Conservation (phyloP, 2,797 vertebrate species). For the Nothura maculosa region DNA sequence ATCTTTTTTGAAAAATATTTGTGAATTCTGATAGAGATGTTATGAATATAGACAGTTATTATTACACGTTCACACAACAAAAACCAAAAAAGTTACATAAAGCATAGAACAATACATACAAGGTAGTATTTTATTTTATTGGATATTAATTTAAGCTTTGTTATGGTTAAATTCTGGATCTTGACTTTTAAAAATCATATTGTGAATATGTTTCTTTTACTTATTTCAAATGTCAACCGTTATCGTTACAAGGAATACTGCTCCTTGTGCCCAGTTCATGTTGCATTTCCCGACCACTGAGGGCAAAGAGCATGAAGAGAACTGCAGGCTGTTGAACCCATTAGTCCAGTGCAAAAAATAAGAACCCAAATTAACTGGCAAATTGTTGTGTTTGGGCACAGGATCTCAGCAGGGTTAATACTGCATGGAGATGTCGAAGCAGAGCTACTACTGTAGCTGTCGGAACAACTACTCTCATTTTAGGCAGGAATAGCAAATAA, state of each 20-base stretch:
- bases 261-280: neutral
- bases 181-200: neutral
- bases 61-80: neutral
- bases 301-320: neutral
- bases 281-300: neutral
- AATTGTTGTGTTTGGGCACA: neutral
- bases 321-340: neutral
- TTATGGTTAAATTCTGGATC: neutral
- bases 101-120: neutral
- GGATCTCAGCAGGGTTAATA: neutral
- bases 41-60: accelerated
- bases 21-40: neutral
- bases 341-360: neutral
- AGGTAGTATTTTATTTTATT: neutral
- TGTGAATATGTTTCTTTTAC: neutral
- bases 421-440: neutral
- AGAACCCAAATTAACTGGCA: neutral
- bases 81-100: too few species aligned
- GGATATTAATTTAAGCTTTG: neutral
- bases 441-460: too few species aligned
- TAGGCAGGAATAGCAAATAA: neutral
- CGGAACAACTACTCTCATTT: neutral
- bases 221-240: neutral
- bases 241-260: neutral
- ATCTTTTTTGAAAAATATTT: neutral